phyloP scores from a whole-genome alignment of 2,888 invertebrate genomes.

The Agrotis segetum region DNA sequence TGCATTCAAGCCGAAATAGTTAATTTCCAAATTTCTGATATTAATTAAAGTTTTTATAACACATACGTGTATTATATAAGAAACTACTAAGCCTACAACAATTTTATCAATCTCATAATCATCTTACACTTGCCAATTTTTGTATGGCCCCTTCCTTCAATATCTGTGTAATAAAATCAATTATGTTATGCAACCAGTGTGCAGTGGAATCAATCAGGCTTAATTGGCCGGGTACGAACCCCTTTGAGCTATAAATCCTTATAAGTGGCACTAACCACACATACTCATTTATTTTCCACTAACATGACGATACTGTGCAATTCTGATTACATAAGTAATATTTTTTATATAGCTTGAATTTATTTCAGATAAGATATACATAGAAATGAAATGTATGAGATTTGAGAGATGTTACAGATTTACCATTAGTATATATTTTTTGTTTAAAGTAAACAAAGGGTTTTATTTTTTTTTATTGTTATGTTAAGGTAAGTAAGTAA shows the following conservation, averaged over 20 bases:
- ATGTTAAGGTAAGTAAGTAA: no score
- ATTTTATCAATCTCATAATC: no score
- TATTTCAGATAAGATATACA: neutral
- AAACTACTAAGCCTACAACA: no score
- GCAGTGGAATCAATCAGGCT: conserved; percentile 38
- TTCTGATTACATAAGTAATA: conserved; percentile 22
- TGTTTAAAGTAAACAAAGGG: no score
- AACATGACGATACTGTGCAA: conserved; percentile 1
- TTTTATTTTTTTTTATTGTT: no score
- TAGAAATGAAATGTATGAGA: neutral
- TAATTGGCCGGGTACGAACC: conserved; percentile 41
- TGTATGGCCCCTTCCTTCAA: neutral
- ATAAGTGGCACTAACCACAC: conserved; percentile 35
- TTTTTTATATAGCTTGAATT: neutral
- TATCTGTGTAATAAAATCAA: conserved; percentile 13
- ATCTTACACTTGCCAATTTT: neutral
- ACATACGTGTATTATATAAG: no score
- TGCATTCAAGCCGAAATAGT: no score
- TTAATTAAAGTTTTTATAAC: no score
- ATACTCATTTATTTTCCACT: conserved; percentile 43
- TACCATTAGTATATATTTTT: no score
- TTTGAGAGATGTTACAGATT: no score
- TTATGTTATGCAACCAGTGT: conserved; percentile 39
- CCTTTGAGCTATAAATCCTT: conserved; percentile 45
- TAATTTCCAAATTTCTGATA: no score